phyloP scores from a whole-genome alignment of 2,888 invertebrate species.

The Blastobasis lacticolella region DNA sequence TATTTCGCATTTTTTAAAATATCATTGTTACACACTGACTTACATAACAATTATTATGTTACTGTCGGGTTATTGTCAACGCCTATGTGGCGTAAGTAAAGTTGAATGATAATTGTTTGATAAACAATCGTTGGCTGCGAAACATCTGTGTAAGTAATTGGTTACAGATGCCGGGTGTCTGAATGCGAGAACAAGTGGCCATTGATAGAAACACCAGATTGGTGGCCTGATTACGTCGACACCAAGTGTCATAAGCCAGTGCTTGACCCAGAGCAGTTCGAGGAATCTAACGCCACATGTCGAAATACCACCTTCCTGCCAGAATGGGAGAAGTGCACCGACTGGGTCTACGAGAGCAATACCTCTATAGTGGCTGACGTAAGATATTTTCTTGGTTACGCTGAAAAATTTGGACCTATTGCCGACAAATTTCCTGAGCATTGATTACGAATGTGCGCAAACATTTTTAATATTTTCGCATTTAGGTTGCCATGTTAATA shows the following conservation, averaged over 20 bases:
- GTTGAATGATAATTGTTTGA: background rate
- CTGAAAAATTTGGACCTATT: no score
- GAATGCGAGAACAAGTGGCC: constrained; percentile 38
- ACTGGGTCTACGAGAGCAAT: constrained; percentile 49
- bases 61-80: no score
- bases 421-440: no score
- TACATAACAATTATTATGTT: no score
- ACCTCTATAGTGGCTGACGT: constrained; percentile 52
- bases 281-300: constrained; percentile 31
- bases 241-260: constrained; percentile 41
- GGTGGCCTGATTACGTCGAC: constrained; percentile 48
- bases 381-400: constrained; percentile 6
- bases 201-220: constrained; percentile 29
- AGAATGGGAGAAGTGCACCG: constrained; percentile 33
- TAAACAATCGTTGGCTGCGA: background rate
- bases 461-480: no score
- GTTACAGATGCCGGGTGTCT: constrained; percentile 43
- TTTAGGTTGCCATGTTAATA: no score
- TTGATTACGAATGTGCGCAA: no score
- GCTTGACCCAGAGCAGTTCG: constrained; percentile 22
- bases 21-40: no score
- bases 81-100: no score
- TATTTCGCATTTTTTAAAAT: no score
- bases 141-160: background rate
- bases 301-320: constrained; percentile 34